A percentile compares a stretch with the other conserved stretches of the same genome.
Evolutionary conservation across 1,140 invertebrate species (phyloP).

Genomic region (Calosoma granatense): DNA sequence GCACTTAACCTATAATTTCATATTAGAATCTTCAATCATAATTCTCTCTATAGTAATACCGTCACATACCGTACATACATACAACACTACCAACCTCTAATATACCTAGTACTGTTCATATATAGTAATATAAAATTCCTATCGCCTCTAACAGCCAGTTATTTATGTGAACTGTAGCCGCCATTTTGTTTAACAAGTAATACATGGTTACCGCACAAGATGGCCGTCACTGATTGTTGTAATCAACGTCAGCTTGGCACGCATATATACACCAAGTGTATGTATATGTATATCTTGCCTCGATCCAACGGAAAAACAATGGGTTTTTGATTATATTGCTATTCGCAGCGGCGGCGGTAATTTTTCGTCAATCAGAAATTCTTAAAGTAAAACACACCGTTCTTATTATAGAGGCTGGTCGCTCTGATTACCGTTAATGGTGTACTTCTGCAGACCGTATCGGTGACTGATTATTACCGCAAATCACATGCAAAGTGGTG

Average conservation of each 20-base stretch:
- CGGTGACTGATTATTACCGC: neutral
- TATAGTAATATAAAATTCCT: no score
- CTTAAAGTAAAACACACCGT: constrained; percentile 1
- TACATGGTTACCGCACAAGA: neutral
- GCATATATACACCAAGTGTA: neutral
- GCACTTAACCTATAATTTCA: no score
- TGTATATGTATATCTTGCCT: neutral
- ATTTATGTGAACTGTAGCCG: no score
- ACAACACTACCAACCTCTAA: no score
- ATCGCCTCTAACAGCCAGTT: no score
- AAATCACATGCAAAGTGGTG: constrained; percentile 4
- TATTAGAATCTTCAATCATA: no score
- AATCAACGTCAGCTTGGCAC: neutral
- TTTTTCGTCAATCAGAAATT: neutral
- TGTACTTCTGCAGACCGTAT: neutral
- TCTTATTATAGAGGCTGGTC: neutral
- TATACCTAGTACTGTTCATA: no score
- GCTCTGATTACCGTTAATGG: neutral
- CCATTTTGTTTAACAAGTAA: constrained; percentile 5
- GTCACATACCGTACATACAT: no score
- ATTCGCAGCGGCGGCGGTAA: neutral
- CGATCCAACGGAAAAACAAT: neutral
- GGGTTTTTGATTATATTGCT: neutral
- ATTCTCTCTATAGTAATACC: no score
- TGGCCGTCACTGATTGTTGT: neutral